Evolutionary conservation across 2,888 invertebrate species (phyloP).

Genomic region (Drosophila stalkeri): DNA sequence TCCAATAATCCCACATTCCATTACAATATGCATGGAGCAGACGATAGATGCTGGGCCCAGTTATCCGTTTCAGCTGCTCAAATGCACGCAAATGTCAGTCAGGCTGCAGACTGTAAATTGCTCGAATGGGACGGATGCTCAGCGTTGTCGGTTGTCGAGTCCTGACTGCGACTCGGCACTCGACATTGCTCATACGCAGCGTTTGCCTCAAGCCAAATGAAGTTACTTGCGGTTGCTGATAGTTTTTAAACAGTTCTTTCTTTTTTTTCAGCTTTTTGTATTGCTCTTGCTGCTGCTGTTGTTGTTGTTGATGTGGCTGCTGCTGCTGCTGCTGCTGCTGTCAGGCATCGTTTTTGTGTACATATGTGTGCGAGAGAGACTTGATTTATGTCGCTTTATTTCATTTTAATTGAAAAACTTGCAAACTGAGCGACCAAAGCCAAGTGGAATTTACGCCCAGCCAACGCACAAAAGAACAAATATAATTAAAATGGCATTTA

Average conservation of each 20-base stretch:
- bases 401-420: slow-evolving; percentile 79
- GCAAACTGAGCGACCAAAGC: slow-evolving; percentile 55
- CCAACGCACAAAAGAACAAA: slow-evolving; percentile 64
- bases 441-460: slow-evolving; percentile 49
- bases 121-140: slow-evolving; percentile 12
- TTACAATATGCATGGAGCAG: slow-evolving; percentile 3
- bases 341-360: slow-evolving; percentile 45
- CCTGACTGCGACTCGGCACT: slow-evolving; percentile 17
- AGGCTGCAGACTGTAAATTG: slow-evolving; percentile 25
- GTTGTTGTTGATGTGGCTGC: background rate
- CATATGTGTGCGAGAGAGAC: slow-evolving; percentile 44
- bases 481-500: slow-evolving; percentile 80
- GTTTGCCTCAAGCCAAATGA: slow-evolving; percentile 60
- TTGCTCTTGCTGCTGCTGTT: background rate
- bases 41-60: background rate
- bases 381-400: slow-evolving; percentile 78
- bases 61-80: slow-evolving; percentile 15
- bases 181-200: slow-evolving; percentile 70
- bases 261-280: background rate
- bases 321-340: slow-evolving; percentile 20
- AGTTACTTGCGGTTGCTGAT: slow-evolving; percentile 68
- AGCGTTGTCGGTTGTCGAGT: slow-evolving; percentile 16
- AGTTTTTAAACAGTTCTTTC: slow-evolving; percentile 51
- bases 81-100: slow-evolving; percentile 41
- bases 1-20: slow-evolving; percentile 9